Conservation (phyloP, 2,888 invertebrate species). For the Lithophane socia region DNA sequence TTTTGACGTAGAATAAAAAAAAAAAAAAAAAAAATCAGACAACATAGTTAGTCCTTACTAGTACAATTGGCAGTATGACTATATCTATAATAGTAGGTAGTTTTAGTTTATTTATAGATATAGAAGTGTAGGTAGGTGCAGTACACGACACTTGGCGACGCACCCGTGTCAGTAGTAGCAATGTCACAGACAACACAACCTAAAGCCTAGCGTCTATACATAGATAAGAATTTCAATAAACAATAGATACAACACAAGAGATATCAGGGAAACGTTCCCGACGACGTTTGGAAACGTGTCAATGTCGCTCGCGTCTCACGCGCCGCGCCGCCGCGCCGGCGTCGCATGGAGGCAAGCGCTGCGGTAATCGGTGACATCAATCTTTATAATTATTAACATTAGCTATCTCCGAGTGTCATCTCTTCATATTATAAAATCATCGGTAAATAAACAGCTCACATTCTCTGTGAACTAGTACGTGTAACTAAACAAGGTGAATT, state of each 20-base stretch:
- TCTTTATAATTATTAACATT: constrained; percentile 23
- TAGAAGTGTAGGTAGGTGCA: not conserved
- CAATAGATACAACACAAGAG: constrained; percentile 21
- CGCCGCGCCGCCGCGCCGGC: not conserved
- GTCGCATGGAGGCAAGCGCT: not conserved
- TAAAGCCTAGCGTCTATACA: constrained; percentile 10
- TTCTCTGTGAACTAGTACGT: constrained; percentile 15
- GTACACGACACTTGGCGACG: not conserved
- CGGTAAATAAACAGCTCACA: constrained; percentile 38
- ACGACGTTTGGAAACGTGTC: constrained; percentile 46
- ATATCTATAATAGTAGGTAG: too few relatives aligned
- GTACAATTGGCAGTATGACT: too few relatives aligned
- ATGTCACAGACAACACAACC: constrained; percentile 19
- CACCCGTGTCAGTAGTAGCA: constrained; percentile 29
- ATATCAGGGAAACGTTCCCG: constrained; percentile 27
- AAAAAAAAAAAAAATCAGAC: too few relatives aligned
- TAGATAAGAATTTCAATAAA: constrained; percentile 40
- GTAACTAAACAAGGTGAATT: not conserved
- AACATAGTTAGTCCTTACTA: too few relatives aligned
- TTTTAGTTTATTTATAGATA: too few relatives aligned
- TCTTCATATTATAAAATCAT: constrained; percentile 18
- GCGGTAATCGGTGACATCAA: constrained; percentile 32
- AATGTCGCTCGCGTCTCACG: constrained; percentile 38
- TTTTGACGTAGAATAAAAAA: too few relatives aligned
- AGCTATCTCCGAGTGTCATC: constrained; percentile 42